Evolutionary conservation across 2,888 invertebrate species (phyloP).

Genomic region (Stictocephala bisonia): DNA sequence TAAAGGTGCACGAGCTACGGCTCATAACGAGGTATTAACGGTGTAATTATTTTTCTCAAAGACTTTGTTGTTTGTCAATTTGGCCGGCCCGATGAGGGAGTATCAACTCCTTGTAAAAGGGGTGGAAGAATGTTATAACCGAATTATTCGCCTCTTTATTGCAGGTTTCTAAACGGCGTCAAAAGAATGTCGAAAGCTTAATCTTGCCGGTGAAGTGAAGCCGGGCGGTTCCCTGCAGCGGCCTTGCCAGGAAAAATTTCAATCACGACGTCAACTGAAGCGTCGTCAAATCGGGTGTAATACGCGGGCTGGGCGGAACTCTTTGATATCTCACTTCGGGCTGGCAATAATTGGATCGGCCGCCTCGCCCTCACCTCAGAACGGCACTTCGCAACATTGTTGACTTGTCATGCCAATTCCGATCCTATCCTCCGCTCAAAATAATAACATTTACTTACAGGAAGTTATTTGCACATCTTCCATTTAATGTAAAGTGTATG

Average conservation of each 20-base stretch:
- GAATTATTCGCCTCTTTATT: conserved; percentile 36
- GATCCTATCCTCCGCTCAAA: too few species aligned
- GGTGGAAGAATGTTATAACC: conserved; percentile 23
- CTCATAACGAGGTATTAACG: conserved; percentile 31
- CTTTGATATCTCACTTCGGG: conserved; percentile 37
- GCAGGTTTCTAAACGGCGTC: conserved; percentile 34
- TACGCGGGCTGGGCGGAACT: not conserved
- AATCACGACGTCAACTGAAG: conserved; percentile 57
- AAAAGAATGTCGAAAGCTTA: conserved; percentile 44
- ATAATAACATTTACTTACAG: too few species aligned
- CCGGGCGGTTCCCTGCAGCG: conserved; percentile 9
- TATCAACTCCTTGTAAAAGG: not conserved
- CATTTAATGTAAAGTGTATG: too few species aligned
- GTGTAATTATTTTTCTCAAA: conserved; percentile 37
- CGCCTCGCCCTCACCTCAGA: too few species aligned
- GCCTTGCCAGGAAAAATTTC: conserved; percentile 54
- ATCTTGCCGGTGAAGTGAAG: conserved; percentile 15
- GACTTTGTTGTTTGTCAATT: conserved; percentile 19
- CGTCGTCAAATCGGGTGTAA: conserved; percentile 53
- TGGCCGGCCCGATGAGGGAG: not conserved
- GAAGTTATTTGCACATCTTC: too few species aligned
- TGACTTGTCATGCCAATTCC: too few species aligned
- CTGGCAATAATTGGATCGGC: conserved; percentile 16
- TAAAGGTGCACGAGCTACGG: conserved; percentile 20
- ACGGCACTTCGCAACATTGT: too few species aligned